Percentiles rank a stretch among this genome's conserved stretches.
Conservation (phyloP, 1,140 invertebrate genomes). For the Leptinotarsa defecta region DNA sequence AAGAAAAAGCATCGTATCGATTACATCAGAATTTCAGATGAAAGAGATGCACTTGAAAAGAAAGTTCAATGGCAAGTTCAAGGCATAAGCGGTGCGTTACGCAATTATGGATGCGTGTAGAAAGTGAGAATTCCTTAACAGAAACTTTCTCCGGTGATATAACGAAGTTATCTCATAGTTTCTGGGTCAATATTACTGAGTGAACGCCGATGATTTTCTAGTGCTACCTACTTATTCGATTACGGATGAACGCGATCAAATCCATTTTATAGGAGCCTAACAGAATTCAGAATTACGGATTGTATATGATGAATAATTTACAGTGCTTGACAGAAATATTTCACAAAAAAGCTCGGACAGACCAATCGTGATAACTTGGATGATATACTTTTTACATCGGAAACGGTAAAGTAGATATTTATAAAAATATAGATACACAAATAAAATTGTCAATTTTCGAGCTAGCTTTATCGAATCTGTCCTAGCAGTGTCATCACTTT, state of each 20-base stretch:
- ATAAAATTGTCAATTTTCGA: no score
- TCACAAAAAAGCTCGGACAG: no score
- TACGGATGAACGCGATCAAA: not conserved
- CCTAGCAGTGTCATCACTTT: no score
- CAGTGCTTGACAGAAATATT: no score
- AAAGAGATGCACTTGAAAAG: not conserved
- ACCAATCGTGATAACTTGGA: no score
- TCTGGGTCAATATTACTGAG: slow-evolving; percentile 21
- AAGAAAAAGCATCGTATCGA: not conserved
- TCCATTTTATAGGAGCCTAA: no score
- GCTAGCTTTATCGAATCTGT: no score
- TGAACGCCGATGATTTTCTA: slow-evolving; percentile 5
- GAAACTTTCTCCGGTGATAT: slow-evolving; percentile 17
- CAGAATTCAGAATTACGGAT: no score
- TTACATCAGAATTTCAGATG: not conserved
- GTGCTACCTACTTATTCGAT: not conserved
- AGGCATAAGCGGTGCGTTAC: not conserved
- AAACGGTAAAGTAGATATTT: no score
- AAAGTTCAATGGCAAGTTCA: slow-evolving; percentile 18
- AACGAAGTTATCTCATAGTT: slow-evolving; percentile 19
- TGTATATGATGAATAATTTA: no score
- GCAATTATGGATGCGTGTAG: slow-evolving; percentile 17
- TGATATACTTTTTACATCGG: no score
- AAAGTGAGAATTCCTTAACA: slow-evolving; percentile 14
- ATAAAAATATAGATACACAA: no score